Conservation (phyloP, 2,888 invertebrate genomes). For the Strigamia transsilvanica region DNA sequence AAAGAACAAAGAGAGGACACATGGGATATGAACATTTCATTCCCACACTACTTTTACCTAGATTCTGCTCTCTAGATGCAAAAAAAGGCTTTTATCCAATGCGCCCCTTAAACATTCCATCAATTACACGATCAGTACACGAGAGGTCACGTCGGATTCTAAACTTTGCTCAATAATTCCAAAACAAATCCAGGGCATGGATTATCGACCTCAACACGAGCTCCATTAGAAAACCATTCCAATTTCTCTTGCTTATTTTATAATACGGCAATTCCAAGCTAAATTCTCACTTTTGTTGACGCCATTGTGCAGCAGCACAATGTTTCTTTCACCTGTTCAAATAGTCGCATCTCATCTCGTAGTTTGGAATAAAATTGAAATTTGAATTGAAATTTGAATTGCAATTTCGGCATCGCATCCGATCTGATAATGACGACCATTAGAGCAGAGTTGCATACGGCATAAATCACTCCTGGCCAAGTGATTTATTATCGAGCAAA, state of each 20-base stretch:
- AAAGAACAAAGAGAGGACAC: neutral
- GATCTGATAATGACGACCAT: conserved; percentile 10
- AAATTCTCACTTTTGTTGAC: too few species aligned
- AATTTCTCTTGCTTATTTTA: neutral
- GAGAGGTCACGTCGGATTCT: neutral
- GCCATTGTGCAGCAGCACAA: too few species aligned
- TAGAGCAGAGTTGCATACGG: neutral
- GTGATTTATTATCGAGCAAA: neutral
- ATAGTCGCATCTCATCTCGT: too few species aligned
- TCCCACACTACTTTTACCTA: neutral
- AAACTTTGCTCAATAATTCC: too few species aligned
- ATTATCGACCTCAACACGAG: too few species aligned
- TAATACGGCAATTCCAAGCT: neutral
- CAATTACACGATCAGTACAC: neutral
- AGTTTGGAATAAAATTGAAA: too few species aligned
- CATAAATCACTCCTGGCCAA: neutral
- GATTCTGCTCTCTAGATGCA: neutral
- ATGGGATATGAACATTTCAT: neutral
- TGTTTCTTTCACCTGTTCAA: too few species aligned
- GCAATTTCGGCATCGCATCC: neutral
- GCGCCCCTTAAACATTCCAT: neutral
- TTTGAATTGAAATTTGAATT: too few species aligned
- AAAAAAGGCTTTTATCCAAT: neutral
- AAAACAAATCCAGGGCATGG: too few species aligned
- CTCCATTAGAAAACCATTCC: neutral